A percentile compares a stretch with the other conserved stretches of the same genome.
phyloP scores from a whole-genome alignment of 2,888 invertebrate species.

The Noctuana brunneofusca region DNA sequence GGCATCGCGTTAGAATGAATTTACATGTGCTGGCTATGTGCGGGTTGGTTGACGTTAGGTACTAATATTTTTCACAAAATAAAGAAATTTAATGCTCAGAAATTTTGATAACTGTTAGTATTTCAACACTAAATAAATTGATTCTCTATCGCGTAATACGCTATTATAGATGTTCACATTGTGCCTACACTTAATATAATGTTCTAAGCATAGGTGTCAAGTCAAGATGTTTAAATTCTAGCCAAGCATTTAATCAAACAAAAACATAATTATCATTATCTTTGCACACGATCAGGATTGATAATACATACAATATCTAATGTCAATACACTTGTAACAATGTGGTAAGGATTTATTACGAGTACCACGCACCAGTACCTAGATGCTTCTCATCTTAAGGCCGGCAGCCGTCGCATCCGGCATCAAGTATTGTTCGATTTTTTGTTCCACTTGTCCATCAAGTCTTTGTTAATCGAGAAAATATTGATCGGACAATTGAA shows the following conservation, averaged over 20 bases:
- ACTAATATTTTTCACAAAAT: too few relatives aligned
- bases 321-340: slow-evolving; percentile 31
- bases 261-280: slow-evolving; percentile 2
- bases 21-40: too few relatives aligned
- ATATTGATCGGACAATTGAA: slow-evolving; percentile 63
- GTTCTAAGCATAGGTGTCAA: not conserved
- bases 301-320: slow-evolving; percentile 14
- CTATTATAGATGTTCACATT: too few relatives aligned
- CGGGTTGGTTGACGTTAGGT: too few relatives aligned
- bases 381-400: slow-evolving; percentile 44
- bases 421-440: slow-evolving; percentile 61
- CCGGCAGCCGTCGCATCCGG: slow-evolving; percentile 57
- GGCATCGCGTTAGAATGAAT: too few relatives aligned
- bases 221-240: not conserved
- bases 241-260: not conserved
- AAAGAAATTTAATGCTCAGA: too few relatives aligned
- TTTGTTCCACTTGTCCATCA: slow-evolving; percentile 62
- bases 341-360: slow-evolving; percentile 23
- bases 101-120: too few relatives aligned
- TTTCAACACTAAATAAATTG: too few relatives aligned
- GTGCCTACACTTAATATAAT: too few relatives aligned
- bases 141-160: too few relatives aligned
- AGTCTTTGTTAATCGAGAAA: slow-evolving; percentile 60
- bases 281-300: slow-evolving; percentile 1
- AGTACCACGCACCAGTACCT: slow-evolving; percentile 39